These are phyloP conservation scores for Epicauta chinensis DNA, from an alignment of 1,140 invertebrate species.

Conservation along the genomic window DNA sequence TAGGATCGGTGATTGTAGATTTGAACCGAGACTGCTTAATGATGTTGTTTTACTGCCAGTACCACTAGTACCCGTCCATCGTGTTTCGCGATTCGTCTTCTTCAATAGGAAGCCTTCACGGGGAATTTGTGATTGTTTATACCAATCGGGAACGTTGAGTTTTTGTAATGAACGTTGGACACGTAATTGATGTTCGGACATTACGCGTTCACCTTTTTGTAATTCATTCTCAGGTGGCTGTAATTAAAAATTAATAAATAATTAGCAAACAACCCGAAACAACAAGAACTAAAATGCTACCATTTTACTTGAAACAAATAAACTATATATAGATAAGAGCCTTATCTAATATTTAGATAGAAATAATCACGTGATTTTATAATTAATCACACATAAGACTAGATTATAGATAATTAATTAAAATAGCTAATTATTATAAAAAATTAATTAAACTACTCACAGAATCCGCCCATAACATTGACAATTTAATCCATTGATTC, in stretches of 20 bases:
- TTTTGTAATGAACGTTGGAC: slow-evolving; percentile 88
- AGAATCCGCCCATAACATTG: slow-evolving; percentile 31
- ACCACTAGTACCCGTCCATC: slow-evolving; percentile 30
- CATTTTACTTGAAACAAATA: too few relatives aligned
- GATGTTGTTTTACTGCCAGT: slow-evolving; percentile 41
- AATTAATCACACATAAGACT: background rate
- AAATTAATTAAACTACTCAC: slow-evolving; percentile 22
- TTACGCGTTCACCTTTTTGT: slow-evolving; percentile 72
- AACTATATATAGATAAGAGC: background rate
- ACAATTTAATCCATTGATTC: slow-evolving; percentile 32
- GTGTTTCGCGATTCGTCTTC: slow-evolving; percentile 24
- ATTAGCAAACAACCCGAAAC: background rate
- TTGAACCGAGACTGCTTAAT: slow-evolving; percentile 42
- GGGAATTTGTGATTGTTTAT: slow-evolving; percentile 73
- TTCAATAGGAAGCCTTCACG: slow-evolving; percentile 57
- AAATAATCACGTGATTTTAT: background rate
- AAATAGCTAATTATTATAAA: too few relatives aligned
- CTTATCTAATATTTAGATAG: background rate
- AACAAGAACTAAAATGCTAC: too few relatives aligned
- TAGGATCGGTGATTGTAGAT: slow-evolving; percentile 31
- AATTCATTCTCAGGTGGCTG: slow-evolving; percentile 91
- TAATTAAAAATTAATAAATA: slow-evolving; percentile 37
- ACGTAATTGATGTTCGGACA: slow-evolving; percentile 86
- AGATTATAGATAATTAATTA: background rate
- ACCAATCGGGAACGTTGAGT: slow-evolving; percentile 92